Base-by-base conservation (phyloP, 1,140 invertebrate genomes). In the Cylas formicarius region DNA sequence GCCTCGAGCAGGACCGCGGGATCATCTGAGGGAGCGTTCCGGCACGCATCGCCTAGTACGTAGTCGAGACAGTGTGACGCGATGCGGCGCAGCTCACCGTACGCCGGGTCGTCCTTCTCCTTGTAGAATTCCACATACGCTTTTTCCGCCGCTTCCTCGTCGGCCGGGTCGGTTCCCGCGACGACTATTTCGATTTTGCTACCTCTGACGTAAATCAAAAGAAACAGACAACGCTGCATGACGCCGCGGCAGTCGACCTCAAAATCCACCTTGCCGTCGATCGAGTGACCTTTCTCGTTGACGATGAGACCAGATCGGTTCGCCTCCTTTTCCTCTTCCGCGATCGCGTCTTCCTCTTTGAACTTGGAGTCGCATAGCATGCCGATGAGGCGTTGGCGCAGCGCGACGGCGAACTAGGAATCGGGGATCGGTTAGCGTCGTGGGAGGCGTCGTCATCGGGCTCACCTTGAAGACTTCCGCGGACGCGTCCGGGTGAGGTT, bases 191-290 rank as follows among this genome's bases (percentile, higher is more conserved):
- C 52, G 1, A 58, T 35, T 36, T 58, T 46, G 27, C 37, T 35
- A 57, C 59, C 52, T 58, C 61, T 56, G 18, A 66, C 48, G 43
- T 49, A 62, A 17, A 62, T 51, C 18, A 66, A 34, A 13, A 66
- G 40, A 48, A 58, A 63, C 18, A 66, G 31, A 18, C 53, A 60
- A 16, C 60, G 45, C 16, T 55, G 48, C 10, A 65, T 29, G 0
- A 63, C 49, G 36, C 44, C 44, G 7, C 55, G 44, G 26, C 55
- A 63, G 35, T 42, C 46, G 9, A 21, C 40, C 14, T 37, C 32
- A 47, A 60, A 56, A 34, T 50, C 31, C 20, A 36, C 27, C 46
- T 44, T 33, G 32, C 44, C 19, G 5, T 35, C 14, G 8, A 27
- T 36, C 7, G 11, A 27, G 13, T 27, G 9, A 23, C 7, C 35